Evolutionary conservation across 2,888 invertebrate species (phyloP), one percentile per base, ranked within the genome.

Genomic region (Drosophila gaucha): DNA sequence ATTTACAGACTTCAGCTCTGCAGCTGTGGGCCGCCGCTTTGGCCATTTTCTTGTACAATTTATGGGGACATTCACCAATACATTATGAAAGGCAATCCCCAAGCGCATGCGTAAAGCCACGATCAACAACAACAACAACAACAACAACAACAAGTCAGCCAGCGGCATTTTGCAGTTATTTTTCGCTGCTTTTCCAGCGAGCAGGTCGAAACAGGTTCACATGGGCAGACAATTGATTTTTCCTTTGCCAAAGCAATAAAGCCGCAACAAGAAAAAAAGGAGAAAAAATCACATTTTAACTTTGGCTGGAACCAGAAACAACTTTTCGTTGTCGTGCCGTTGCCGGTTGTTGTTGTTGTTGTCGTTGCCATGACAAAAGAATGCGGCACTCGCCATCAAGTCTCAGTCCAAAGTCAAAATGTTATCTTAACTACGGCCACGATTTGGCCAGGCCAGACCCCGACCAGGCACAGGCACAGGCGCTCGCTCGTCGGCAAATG

Each of bases 311-410:
- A 73, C 84, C 68, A 84, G 85, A 70, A 82, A 85, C 85, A 59
- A 69, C 85, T 82, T 80, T 84, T 76, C 52, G 57, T 9, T 58
- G 73, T 70, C 72, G 75, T 85, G 83, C 82, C 44, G 66, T 75
- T 82, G 82, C 85, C 78, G 75, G 82, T 82, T 76, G 78, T 78
- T 74, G 43, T 16, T 46, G 49, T 43, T 54, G 56, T 46, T 43
- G 43, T n/a, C 54, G 89, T 86, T 88, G 77, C 88, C 86, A 86
- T 88, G 86, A 79, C 87, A 80, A 89, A 87, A 86, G 88, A 89
- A 89, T 89, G 88, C 87, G 88, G 88, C 88, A 89, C 70, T 78
- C 78, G 84, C 78, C 84, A 79, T 78, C 80, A 71, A 73, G 83
- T 83, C 82, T 73, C 80, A 70, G 80, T 69, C 73, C 80, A 80